Base-by-base conservation (phyloP, 2,797 vertebrate species). In the Labroides dimidiatus region DNA sequence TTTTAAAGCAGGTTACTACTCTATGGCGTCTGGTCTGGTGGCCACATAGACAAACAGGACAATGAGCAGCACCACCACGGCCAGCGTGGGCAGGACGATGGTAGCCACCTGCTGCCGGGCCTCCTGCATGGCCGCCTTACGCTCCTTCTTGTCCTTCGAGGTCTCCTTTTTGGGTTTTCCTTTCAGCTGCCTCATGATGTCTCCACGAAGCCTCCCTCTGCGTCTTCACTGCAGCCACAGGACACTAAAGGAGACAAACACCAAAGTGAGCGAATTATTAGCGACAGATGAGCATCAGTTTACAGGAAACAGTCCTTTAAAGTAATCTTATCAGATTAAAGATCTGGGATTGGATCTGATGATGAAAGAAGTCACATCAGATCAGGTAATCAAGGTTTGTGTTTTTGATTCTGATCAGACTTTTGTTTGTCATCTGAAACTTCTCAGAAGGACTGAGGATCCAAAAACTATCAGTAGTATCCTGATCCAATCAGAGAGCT, bases 101-200 rank as follows among this genome's bases (percentile, higher is more conserved):
- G 98, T 99, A 74, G 95, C 91, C 80, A 99, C 95, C 87, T 99
- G 97, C 85, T 96, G 95, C 2, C 98, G 95, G 0, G 98, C 98
- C 69, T 99, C 96, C 76, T 98, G 96, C 97, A 99, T 99, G 19
- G 98, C 96, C 89, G 97, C 95, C 80, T 99, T 98, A 12, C 98
- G 91, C 87, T 99, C 97, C 90, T 98, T 98, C 92, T 99, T 99
- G 81, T 99, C 97, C 88, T 91, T 96, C 47, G 96, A 98, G 0
- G 96, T 96, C 89, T 99, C 98, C 78, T 99, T 99, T 89, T 96
- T 98, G 63, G 97, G 94, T 88, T 98, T 99, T 67, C 98, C 98
- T 91, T 99, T 98, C 56, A 99, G 94, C 90, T 99, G 97, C 92
- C 98, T 95, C 98, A 99, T 99, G 87, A 78, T 81, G 78, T 54